phyloP scores from a whole-genome alignment of 2,888 invertebrate genomes.

The Sturmia bella region DNA sequence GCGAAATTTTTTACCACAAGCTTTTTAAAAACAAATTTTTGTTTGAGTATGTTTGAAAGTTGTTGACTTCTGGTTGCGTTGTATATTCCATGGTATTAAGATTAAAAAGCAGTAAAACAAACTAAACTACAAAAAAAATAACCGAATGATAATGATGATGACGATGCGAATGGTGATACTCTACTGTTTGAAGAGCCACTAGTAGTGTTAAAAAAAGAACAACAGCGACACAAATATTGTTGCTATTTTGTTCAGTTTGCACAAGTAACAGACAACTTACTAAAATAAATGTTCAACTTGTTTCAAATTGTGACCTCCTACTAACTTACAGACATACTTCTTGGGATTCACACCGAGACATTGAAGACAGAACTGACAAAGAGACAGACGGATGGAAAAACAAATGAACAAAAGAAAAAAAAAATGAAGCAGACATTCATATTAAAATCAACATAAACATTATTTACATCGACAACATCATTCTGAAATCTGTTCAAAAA shows the following conservation, averaged over 20 bases:
- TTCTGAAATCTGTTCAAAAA: conserved; percentile 29
- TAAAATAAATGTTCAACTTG: conserved; percentile 59
- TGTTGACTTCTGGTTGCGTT: conserved; percentile 43
- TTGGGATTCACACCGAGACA: conserved; percentile 42
- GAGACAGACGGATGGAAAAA: background rate
- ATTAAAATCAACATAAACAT: conserved; percentile 64
- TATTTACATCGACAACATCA: conserved; percentile 64
- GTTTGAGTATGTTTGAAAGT: conserved; percentile 7
- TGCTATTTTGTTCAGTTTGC: conserved; percentile 34
- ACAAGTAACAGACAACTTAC: conserved; percentile 40
- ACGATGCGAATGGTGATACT: conserved; percentile 51
- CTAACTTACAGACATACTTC: conserved; percentile 58
- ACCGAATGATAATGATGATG: conserved; percentile 20
- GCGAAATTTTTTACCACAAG: too few species aligned
- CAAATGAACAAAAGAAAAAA: background rate
- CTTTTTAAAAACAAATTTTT: too few species aligned
- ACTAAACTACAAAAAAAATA: conserved; percentile 25
- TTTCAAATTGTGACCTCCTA: conserved; percentile 65
- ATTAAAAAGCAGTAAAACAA: background rate
- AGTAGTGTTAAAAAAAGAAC: conserved; percentile 8
- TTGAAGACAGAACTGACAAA: conserved; percentile 16
- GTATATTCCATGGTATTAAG: too few species aligned
- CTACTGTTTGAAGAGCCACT: conserved; percentile 45
- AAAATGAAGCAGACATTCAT: conserved; percentile 46
- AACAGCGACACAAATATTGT: conserved; percentile 26